Base-by-base conservation (phyloP, 2,113 vertebrate species). In the Chaenogobius annularis region DNA sequence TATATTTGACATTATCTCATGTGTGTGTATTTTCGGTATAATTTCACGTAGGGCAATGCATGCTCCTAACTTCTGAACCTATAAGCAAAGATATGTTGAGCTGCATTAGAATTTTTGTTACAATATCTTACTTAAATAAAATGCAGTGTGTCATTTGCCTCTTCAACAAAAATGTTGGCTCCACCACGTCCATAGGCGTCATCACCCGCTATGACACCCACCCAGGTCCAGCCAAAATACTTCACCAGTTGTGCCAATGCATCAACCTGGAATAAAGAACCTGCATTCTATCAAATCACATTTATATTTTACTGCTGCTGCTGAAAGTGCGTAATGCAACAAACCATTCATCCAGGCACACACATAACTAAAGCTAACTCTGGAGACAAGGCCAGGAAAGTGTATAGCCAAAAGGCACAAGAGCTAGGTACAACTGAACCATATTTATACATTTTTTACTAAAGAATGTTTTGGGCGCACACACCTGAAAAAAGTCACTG, bases 141-240 rank as follows among this genome's bases (percentile, higher is more conserved):
- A 23, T 23, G 6, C 5, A 11, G 12, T 58, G 26, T 58, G 55
- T 20, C 55, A 22, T 22, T 9, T 11, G 94, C 88, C 75, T 92
- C 66, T 19, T 91, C 52, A 1, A 72, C 88, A 75, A 94, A 94
- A 23, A 93, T 89, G 52, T 89, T 93, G 23, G 92, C 90, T 0
- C 94, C 94, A n/a, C 89, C 86, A 17, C 79, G 92, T 20, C 94
- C 94, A 54, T 93, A 93, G 0, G 89, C 94, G 64, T 94, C 94
- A 47, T 93, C 92, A 0, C 93, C 93, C n/a, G 93, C 92, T 6
- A 94, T 82, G 26, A 93, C 87, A 50, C 94, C 94, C 17, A 95
- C 86, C 94, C 94, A 95, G 6, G 88, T 93, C 93, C 94, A 95
- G 64, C 89, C 89, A 56, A 94, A 94, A 88, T 94, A 89, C 50